Evolutionary conservation across 2,113 vertebrate species (phyloP).

Genomic region (Carollia perspicillata): DNA sequence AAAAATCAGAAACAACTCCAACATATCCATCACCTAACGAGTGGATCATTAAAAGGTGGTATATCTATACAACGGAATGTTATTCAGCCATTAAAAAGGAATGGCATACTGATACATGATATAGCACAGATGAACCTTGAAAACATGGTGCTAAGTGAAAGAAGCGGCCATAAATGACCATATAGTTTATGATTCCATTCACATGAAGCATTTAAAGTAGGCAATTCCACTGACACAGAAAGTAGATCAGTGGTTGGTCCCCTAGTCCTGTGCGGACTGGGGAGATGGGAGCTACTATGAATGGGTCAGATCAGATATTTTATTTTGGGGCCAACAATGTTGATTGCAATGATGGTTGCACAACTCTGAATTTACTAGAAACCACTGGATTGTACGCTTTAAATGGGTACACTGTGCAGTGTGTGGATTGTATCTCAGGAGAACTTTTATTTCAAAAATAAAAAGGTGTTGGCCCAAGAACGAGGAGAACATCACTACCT

Average conservation of each 20-base stretch:
- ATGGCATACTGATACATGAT: not conserved
- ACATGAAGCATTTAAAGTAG: not conserved
- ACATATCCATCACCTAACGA: not conserved
- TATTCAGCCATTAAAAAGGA: conserved; percentile 14
- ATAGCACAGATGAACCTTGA: not conserved
- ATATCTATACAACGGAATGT: not conserved
- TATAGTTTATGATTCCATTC: not conserved
- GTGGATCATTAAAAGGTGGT: not conserved
- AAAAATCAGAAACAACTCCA: not conserved
- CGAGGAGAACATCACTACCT: not conserved
- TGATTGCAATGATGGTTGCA: not conserved
- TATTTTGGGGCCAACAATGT: not conserved
- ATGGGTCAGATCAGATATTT: not conserved
- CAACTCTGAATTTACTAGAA: not conserved
- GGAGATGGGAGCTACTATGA: not conserved
- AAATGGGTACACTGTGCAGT: too few relatives aligned
- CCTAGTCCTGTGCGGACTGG: accelerated
- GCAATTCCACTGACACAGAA: not conserved
- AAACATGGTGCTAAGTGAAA: not conserved
- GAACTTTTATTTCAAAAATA: too few relatives aligned
- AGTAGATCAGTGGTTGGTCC: not conserved
- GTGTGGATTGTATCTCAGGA: too few relatives aligned
- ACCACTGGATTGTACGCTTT: too few relatives aligned
- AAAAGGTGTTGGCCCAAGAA: not conserved
- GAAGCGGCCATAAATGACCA: not conserved